Percentiles rank a stretch among this genome's conserved stretches.
Conservation (phyloP, 35 echinoderm and acorn worm species). For the Diadema setosum region DNA sequence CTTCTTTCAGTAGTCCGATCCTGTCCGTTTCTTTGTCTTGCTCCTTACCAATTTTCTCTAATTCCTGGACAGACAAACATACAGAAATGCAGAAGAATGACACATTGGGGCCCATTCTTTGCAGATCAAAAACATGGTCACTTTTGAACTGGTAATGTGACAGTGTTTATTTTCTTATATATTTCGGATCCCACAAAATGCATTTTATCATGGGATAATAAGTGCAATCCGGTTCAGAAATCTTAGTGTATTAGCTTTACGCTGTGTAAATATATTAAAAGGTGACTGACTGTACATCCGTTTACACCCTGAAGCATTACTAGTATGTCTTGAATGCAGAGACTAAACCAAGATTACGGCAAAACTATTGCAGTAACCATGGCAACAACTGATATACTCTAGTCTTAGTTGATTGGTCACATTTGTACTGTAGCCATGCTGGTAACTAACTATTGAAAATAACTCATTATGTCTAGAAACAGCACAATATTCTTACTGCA, state of each 20-base stretch:
- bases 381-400: too few species aligned
- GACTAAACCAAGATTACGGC: too few species aligned
- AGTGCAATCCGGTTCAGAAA: neutral
- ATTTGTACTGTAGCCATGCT: too few species aligned
- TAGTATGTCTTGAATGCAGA: too few species aligned
- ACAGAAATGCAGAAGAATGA: neutral
- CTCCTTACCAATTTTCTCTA: slow-evolving; percentile 89
- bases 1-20: slow-evolving; percentile 64
- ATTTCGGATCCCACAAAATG: neutral
- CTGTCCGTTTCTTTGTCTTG: slow-evolving; percentile 97
- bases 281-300: too few species aligned
- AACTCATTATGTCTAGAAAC: too few species aligned
- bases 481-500: too few species aligned
- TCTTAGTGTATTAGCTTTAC: neutral
- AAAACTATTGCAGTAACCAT: too few species aligned
- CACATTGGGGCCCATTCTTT: neutral
- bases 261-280: too few species aligned
- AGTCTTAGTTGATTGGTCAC: too few species aligned
- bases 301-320: too few species aligned
- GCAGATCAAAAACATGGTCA: neutral
- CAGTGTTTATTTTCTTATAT: neutral
- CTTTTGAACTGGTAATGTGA: neutral
- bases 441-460: too few species aligned
- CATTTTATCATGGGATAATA: neutral
- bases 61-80: slow-evolving; percentile 55